Evolutionary conservation across 2,113 vertebrate genomes (phyloP).

Genomic region (Eubucco bourcierii): DNA sequence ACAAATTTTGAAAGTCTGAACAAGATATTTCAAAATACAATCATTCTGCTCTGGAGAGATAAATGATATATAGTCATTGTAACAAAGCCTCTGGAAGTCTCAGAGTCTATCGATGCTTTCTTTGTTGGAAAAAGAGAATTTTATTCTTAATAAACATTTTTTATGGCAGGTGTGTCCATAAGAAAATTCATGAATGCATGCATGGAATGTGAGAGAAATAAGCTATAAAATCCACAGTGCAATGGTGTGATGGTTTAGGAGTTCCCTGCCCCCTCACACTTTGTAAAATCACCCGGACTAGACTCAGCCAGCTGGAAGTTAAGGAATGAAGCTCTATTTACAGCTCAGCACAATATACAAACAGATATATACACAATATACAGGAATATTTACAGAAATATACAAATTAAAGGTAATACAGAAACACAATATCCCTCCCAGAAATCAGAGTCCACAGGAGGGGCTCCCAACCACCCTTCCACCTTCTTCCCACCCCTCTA

Average conservation of each 20-base stretch:
- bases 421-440: no score
- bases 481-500: no score
- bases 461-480: no score
- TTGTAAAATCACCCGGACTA: no score
- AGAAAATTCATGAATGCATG: neutral
- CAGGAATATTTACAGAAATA: no score
- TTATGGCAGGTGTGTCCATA: neutral
- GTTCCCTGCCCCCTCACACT: no score
- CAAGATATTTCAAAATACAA: neutral
- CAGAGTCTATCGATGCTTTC: neutral
- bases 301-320: no score
- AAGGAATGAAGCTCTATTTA: no score
- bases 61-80: neutral
- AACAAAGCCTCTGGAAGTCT: neutral
- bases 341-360: no score
- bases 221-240: neutral
- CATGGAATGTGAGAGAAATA: neutral
- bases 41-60: neutral
- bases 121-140: neutral
- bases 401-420: no score
- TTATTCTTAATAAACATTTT: slow-evolving; percentile 20
- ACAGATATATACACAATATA: no score
- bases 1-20: neutral
- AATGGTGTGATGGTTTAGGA: neutral
- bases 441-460: no score